Base-by-base conservation (phyloP, 2,888 invertebrate genomes). In the Acrobasis suavella region DNA sequence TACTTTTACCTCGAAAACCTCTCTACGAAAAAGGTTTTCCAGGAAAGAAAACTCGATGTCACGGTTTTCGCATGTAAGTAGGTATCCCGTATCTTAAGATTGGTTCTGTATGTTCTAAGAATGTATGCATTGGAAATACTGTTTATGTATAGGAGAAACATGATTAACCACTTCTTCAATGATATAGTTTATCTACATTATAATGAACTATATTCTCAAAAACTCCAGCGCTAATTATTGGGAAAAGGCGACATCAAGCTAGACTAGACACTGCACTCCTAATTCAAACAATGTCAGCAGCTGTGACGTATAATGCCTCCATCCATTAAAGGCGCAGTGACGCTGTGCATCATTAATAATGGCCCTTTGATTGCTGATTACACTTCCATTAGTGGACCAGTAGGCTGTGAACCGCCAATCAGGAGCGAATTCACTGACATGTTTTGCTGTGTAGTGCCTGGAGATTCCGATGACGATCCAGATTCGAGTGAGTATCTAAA, bases 301-400 rank as follows among this genome's bases (percentile, higher is more conserved):
- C 17, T 42, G 14, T 56, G 56, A 56, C 56, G 56, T 42, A n/a
- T 32, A 10, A 10, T 42, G 42, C 16, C 37, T 55, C 16, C 38
- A 22, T 14, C 22, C 55, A 14, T 56, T 56, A 17, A n/a, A 56
- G 56, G 42, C 17, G 39, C 17, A 15, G 60, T 39, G 17, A 37
- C n/a, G 22, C 51, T 22, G 32, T 62, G 68, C 65, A 73, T 75
- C 63, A 60, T n/a, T n/a, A n/a, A n/a, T 69, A 72, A 73, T 69
- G 67, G 62, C 54, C 63, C 67, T 66, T 70, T 69, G 64, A 72
- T 72, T 71, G 70, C 66, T 69, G 65, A 67, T 72, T 55, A 51
- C 56, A 39, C 60, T 50, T 39, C 22, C 50, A 61, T 65, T 51
- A 50, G 60, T 59, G 37, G 50, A 49, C 50, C 64, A 65, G 64